Evolutionary conservation across 2,888 invertebrate species (phyloP).

Genomic region (Volucella inanis): DNA sequence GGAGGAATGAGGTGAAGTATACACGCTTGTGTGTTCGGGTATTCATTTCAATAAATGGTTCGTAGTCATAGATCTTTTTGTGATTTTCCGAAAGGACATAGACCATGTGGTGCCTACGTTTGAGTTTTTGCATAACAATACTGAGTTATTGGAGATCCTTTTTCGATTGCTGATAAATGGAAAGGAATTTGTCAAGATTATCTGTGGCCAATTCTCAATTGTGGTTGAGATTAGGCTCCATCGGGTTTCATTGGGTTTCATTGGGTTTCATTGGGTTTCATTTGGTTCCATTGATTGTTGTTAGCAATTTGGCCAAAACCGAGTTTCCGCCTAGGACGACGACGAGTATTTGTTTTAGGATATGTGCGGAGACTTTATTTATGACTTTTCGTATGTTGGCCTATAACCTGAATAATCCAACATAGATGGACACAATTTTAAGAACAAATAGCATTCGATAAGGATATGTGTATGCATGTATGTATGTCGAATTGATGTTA

Average conservation of each 20-base stretch:
- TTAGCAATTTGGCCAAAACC: neutral
- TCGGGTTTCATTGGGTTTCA: slow-evolving; percentile 8
- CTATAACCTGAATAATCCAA: neutral
- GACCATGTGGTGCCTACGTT: neutral
- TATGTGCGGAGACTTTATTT: slow-evolving; percentile 40
- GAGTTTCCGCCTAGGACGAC: neutral
- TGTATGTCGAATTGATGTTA: neutral
- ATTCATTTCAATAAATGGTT: neutral
- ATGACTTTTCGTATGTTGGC: slow-evolving; percentile 39
- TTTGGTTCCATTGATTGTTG: slow-evolving; percentile 3
- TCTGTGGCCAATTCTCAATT: slow-evolving; percentile 57
- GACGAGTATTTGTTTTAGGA: neutral
- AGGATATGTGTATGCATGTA: neutral
- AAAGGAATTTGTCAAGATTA: slow-evolving; percentile 64
- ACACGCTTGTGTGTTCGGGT: slow-evolving; percentile 1
- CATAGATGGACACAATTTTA: slow-evolving; percentile 20
- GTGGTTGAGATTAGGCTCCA: slow-evolving; percentile 9
- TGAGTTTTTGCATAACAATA: slow-evolving; percentile 19
- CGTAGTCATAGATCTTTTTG: neutral
- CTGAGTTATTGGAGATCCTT: slow-evolving; percentile 22
- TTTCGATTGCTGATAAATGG: slow-evolving; percentile 50
- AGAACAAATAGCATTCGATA: neutral
- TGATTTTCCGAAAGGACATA: neutral
- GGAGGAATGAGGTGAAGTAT: neutral
- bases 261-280: slow-evolving; percentile 23